These are phyloP conservation scores for Caenorhabditis drosophilae DNA, from an alignment of 2,888 invertebrate species.

Conservation along the genomic window DNA sequence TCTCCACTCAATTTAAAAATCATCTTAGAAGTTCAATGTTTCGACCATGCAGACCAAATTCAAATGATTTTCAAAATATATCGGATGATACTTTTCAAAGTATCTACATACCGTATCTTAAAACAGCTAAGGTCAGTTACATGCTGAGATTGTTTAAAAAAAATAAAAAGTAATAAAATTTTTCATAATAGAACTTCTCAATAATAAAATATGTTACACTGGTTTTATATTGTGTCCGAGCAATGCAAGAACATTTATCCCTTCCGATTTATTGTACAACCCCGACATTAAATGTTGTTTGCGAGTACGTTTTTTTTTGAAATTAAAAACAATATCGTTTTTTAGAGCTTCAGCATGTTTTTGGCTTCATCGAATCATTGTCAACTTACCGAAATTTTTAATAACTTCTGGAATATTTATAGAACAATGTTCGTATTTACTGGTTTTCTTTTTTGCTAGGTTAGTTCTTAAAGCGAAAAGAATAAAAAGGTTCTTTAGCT, in stretches of 20 bases:
- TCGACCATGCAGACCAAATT: no score
- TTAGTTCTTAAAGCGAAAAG: no score
- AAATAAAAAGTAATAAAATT: no score
- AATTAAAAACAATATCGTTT: neutral
- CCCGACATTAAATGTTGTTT: neutral
- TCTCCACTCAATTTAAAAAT: no score
- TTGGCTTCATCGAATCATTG: conserved; percentile 19
- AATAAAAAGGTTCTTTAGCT: conserved; percentile 6
- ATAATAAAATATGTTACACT: conserved; percentile 14
- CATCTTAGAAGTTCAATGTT: no score
- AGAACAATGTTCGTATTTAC: conserved; percentile 28
- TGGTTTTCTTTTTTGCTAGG: conserved; percentile 14
- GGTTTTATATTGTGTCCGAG: conserved; percentile 23
- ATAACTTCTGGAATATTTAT: conserved; percentile 9
- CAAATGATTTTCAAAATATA: no score
- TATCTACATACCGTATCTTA: conserved; percentile 1
- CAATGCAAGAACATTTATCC: conserved; percentile 28
- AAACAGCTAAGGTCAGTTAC: no score
- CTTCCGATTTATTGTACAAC: conserved; percentile 12
- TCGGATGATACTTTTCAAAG: conserved; percentile 1
- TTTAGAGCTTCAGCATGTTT: conserved; percentile 12
- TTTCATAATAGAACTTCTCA: conserved; percentile 17
- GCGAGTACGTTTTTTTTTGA: conserved; percentile 10
- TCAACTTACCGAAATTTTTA: conserved; percentile 21
- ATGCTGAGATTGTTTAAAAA: no score